Evolutionary conservation across 1,140 invertebrate genomes (phyloP).

Genomic region (Odontomachus brunneus): DNA sequence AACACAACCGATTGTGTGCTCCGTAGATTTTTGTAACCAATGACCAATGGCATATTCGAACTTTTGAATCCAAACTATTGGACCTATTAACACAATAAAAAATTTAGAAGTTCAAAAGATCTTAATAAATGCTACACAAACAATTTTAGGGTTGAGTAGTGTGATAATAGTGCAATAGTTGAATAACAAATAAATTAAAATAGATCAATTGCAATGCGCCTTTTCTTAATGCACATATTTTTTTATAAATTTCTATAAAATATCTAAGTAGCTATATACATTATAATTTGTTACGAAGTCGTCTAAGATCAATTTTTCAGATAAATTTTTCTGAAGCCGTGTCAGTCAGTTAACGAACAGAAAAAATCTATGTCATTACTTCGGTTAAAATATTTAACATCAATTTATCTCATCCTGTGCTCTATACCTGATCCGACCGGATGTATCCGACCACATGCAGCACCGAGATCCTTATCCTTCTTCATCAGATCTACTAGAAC

Average conservation of each 20-base stretch:
- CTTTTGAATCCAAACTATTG: slow-evolving; percentile 97
- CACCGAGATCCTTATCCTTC: slow-evolving; percentile 94
- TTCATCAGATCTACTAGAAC: slow-evolving; percentile 96
- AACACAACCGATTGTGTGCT: slow-evolving; percentile 96
- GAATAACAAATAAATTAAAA: too few species aligned
- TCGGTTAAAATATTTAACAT: slow-evolving; percentile 14
- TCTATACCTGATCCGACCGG: slow-evolving; percentile 91
- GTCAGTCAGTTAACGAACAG: neutral
- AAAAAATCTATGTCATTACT: slow-evolving; percentile 7
- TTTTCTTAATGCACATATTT: too few species aligned
- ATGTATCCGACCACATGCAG: slow-evolving; percentile 97
- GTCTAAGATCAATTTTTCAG: neutral
- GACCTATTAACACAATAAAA: slow-evolving; percentile 85
- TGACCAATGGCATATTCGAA: slow-evolving; percentile 98
- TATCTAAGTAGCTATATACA: too few species aligned
- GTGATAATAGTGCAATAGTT: too few species aligned
- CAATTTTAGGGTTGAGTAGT: neutral
- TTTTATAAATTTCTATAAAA: too few species aligned
- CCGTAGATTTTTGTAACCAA: slow-evolving; percentile 98
- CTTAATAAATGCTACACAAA: slow-evolving; percentile 17
- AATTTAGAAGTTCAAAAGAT: neutral
- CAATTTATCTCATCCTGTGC: neutral
- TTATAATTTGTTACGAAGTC: too few species aligned
- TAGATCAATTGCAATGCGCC: too few species aligned
- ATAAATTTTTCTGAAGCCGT: neutral